Percentiles rank a stretch among this genome's conserved stretches.
phyloP scores from a whole-genome alignment of 2,888 invertebrate species.

The Dynastes grantii region DNA sequence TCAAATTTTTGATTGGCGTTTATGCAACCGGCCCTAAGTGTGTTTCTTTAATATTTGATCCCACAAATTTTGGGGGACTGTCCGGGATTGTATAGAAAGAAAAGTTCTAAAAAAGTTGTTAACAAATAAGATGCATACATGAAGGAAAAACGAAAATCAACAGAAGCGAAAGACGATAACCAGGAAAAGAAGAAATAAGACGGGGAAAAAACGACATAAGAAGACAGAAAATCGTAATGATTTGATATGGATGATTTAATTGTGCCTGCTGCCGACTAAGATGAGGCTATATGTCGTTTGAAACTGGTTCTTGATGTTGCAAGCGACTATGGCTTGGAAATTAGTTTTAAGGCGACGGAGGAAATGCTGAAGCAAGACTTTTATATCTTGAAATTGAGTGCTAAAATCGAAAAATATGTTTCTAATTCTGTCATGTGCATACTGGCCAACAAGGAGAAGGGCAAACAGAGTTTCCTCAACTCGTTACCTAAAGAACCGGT shows the following conservation, averaged over 20 bases:
- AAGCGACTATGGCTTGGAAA: neutral
- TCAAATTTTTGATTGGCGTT: no score
- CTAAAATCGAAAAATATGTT: neutral
- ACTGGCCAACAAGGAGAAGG: neutral
- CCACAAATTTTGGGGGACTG: no score
- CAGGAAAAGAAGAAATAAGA: no score
- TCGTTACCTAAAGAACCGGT: neutral
- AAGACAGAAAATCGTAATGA: no score
- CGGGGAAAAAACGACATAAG: no score
- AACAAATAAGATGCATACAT: no score
- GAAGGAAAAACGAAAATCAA: no score
- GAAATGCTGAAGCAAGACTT: neutral
- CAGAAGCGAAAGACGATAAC: no score
- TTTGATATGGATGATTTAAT: neutral
- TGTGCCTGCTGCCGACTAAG: neutral
- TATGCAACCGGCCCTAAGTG: no score
- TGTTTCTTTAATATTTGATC: no score
- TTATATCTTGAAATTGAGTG: neutral
- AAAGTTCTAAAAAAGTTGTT: no score
- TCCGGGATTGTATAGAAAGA: no score
- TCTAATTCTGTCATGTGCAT: neutral
- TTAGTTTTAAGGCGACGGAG: neutral
- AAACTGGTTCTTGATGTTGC: neutral
- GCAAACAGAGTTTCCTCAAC: neutral
- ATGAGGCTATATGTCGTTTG: neutral